Percentiles rank a stretch among this genome's conserved stretches.
Conservation (phyloP, 2,888 invertebrate genomes). For the Coelopa pilipes region DNA sequence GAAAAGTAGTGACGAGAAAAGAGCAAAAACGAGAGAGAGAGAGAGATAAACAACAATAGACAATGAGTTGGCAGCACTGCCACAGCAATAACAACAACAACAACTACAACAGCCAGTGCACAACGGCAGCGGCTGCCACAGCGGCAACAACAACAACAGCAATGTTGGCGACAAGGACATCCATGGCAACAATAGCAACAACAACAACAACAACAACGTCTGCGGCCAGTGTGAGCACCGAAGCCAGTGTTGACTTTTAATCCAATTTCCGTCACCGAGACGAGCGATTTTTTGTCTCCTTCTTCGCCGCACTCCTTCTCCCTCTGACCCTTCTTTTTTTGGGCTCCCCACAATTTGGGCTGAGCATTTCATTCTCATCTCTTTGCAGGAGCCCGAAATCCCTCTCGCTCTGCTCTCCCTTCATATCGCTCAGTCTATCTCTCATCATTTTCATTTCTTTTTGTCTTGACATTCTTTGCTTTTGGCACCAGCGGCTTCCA, state of each 20-base stretch:
- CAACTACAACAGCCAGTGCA: no score
- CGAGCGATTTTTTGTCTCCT: not conserved
- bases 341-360: no score
- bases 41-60: not conserved
- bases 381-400: no score
- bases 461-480: no score
- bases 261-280: slow-evolving; percentile 9
- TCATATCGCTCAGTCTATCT: no score
- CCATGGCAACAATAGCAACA: slow-evolving; percentile 1
- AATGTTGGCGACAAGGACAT: not conserved
- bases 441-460: no score
- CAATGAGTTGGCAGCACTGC: not conserved
- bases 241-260: slow-evolving; percentile 24
- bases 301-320: not conserved
- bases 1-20: not conserved
- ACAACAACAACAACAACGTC: not conserved
- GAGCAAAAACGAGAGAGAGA: slow-evolving; percentile 5
- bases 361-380: no score
- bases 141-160: not conserved
- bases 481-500: no score
- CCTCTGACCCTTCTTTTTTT: not conserved
- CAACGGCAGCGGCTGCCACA: no score
- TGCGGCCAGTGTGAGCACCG: not conserved
- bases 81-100: not conserved
- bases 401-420: no score